Base-by-base conservation (phyloP, 2,797 vertebrate genomes). In the Cottoperca gobio region DNA sequence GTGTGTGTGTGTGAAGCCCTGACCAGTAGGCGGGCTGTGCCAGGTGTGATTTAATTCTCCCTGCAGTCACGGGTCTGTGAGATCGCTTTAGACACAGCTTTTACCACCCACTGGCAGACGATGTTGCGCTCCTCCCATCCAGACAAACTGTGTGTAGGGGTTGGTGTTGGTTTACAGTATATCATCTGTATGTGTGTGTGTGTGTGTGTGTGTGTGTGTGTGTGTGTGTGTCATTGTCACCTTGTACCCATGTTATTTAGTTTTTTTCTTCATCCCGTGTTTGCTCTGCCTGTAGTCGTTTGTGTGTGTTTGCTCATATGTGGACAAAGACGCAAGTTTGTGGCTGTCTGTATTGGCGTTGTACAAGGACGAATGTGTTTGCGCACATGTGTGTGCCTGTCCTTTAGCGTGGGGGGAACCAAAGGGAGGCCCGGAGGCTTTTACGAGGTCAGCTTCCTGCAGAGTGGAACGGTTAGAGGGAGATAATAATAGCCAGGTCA, bases 401-500 rank as follows among this genome's bases (percentile, higher is more conserved):
- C 76, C 70, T 81, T 79, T 70, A 81, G 64, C 24, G 52, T 16
- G 10, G 37, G 26, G 57, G 65, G 53, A 28, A 43, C 48, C 78
- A 50, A 24, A 52, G 82, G 76, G 83, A 81, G 82, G 78, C 85
- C 90, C 58, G 2, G 54, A 69, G 82, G 80, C 71, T 82, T 92
- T 91, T 87, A 88, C 58, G 61, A 86, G 91, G 86, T 85, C 78
- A 82, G 78, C 82, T 54, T 88, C 83, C 84, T 87, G 80, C 81
- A 65, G 87, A 76, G 88, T 69, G 69, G 73, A 87, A 75, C 68
- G 71, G 73, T 85, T 79, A 42, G 75, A 70, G 70, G 83, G 61
- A 83, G 90, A 87, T 86, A 88, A 91, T 92, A 91, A 92, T 83
- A 86, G 88, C 72, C 79, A 70, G 89, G 91, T 93, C 89, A 91